Conservation (phyloP, 1,140 invertebrate genomes). For the Polyergus mexicanus region DNA sequence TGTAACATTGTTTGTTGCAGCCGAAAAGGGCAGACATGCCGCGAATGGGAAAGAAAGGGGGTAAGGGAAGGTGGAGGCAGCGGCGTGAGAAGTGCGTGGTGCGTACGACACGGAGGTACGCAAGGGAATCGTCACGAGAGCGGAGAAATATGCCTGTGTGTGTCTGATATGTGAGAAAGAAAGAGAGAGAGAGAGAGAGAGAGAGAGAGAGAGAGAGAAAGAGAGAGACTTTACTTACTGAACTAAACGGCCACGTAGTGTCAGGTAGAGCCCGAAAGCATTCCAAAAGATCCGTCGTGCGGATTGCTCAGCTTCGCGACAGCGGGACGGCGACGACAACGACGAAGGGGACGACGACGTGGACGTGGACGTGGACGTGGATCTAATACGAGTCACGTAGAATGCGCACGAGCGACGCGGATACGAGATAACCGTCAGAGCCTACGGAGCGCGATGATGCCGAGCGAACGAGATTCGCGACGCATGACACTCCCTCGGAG, state of each 20-base stretch:
- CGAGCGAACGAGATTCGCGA: constrained; percentile 66
- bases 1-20: too few relatives aligned
- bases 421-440: neutral
- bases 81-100: neutral
- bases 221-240: constrained; percentile 68
- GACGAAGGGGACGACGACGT: constrained; percentile 10
- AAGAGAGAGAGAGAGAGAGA: neutral
- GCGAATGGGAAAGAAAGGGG: neutral
- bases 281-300: constrained; percentile 59
- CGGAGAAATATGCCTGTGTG: neutral
- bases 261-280: constrained; percentile 52
- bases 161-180: neutral
- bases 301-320: constrained; percentile 26
- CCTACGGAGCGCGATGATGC: constrained; percentile 51
- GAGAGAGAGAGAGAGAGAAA: constrained; percentile 46
- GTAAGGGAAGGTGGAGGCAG: neutral
- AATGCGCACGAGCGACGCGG: neutral
- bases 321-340: neutral
- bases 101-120: constrained; percentile 18
- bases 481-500: constrained; percentile 74
- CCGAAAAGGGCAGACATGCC: neutral
- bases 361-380: neutral
- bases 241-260: constrained; percentile 64
- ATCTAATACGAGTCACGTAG: neutral
- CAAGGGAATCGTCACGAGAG: neutral